Base-by-base conservation (phyloP, 2,797 vertebrate genomes). In the Trematomus bernacchii region DNA sequence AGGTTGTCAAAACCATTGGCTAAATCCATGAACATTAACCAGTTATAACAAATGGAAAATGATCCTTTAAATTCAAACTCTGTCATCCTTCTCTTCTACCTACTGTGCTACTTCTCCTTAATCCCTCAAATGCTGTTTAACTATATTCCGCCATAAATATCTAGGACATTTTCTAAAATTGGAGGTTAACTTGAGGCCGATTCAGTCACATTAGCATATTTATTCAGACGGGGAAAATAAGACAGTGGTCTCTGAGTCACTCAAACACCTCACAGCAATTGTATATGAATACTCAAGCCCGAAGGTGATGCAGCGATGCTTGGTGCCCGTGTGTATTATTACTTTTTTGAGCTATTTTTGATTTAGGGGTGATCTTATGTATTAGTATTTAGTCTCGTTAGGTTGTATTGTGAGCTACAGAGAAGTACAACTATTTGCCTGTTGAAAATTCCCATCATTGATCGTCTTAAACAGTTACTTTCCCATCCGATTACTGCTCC, bases 381-480 rank as follows among this genome's bases (percentile, higher is more conserved):
- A 27, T 57, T 33, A n/a, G n/a, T n/a, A n/a, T 50, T 43, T n/a
- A 18, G 10, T 23, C 47, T 27, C 47, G 33, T 55, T 14, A 23
- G 42, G 42, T 42, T 44, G 11, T 54, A 13, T 55, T 71, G 10
- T 27, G 10, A 3, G 3, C 3, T 55, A 15, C 50, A 12, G 40
- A 51, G 0, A 19, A 48, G 46, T 13, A 14, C 40, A 47, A 19
- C 50, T 43, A 6, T 66, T 16, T 59, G 55, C 77, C 57, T 55
- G 16, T 57, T 27, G 66, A 54, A 75, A 43, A 76, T 54, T 73
- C 43, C 33, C 66, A 10, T 16, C 42, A 54, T 85, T 84, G 82
- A 82, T 89, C 87, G 65, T 70, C 67, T 85, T 79, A 71, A 73
- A 75, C 76, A 67, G 77, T 81, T 80, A 58, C 78, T 77, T 75